phyloP scores from a whole-genome alignment of 2,113 vertebrate species.

The Tenrec ecaudatus region DNA sequence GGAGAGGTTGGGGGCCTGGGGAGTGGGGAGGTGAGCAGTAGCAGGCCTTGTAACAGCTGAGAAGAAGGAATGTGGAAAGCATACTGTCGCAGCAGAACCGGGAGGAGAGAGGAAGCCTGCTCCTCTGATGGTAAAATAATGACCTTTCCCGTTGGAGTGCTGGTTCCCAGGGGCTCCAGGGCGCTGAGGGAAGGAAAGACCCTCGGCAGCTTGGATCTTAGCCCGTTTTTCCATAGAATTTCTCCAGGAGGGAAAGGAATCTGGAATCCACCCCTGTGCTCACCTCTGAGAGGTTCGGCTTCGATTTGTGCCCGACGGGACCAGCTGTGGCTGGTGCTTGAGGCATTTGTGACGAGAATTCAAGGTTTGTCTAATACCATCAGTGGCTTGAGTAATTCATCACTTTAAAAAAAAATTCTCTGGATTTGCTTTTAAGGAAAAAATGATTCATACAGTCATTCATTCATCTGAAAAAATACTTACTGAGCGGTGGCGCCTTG shows the following conservation, averaged over 20 bases:
- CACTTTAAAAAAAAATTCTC: not conserved
- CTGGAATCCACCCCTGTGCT: not conserved
- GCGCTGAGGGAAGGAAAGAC: not conserved
- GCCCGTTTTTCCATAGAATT: conserved; percentile 47
- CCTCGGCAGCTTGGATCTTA: not conserved
- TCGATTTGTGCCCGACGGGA: conserved; percentile 33
- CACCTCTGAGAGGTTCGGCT: not conserved
- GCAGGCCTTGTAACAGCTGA: not conserved
- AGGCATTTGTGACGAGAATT: conserved; percentile 22
- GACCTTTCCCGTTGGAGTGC: conserved; percentile 66
- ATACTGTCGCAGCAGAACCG: conserved; percentile 50
- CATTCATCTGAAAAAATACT: conserved; percentile 19
- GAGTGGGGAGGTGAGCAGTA: not conserved
- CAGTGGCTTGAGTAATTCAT: conserved; percentile 9
- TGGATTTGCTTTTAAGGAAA: conserved; percentile 54
- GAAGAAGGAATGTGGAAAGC: conserved; percentile 70
- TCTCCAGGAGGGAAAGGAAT: conserved; percentile 56
- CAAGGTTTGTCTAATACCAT: conserved; percentile 12
- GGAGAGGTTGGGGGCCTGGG: not conserved
- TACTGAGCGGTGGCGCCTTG: conserved; percentile 17
- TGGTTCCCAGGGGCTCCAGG: not conserved
- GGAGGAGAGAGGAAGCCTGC: conserved; percentile 53
- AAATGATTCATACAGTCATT: conserved; percentile 57
- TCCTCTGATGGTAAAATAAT: conserved; percentile 52
- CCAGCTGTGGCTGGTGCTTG: not conserved